Evolutionary conservation across 2,113 vertebrate species (phyloP).

Genomic region (Protobothrops flavoviridis): DNA sequence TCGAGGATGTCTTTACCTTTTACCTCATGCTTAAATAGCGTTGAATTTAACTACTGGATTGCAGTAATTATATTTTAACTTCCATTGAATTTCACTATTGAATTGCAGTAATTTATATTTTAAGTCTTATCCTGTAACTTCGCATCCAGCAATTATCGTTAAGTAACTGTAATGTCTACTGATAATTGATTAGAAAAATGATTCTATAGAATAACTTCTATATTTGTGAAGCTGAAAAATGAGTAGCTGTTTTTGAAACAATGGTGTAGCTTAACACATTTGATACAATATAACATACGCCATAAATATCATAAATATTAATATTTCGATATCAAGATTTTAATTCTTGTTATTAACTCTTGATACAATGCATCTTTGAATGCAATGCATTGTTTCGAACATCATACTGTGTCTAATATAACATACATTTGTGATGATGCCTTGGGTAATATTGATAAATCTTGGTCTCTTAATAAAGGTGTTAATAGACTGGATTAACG

Average conservation of each 20-base stretch:
- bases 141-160: background rate
- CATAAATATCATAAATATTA: background rate
- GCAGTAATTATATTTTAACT: background rate
- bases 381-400: conserved; percentile 10
- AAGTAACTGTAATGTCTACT: background rate
- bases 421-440: conserved; percentile 47
- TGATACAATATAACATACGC: background rate
- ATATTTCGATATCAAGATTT: background rate
- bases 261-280: background rate
- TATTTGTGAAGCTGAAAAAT: background rate
- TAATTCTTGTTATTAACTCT: background rate
- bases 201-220: background rate
- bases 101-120: background rate
- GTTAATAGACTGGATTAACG: conserved; percentile 91
- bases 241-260: background rate
- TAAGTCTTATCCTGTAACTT: background rate
- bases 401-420: background rate
- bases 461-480: conserved; percentile 71
- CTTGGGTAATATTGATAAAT: conserved; percentile 52
- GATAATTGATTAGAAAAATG: background rate
- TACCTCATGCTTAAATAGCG: background rate
- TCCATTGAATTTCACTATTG: background rate
- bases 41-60: background rate
- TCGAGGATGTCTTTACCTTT: background rate
- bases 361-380: conserved; percentile 23